Base-by-base conservation (phyloP, 2,888 invertebrate genomes). In the Psylliodes chrysocephalus region DNA sequence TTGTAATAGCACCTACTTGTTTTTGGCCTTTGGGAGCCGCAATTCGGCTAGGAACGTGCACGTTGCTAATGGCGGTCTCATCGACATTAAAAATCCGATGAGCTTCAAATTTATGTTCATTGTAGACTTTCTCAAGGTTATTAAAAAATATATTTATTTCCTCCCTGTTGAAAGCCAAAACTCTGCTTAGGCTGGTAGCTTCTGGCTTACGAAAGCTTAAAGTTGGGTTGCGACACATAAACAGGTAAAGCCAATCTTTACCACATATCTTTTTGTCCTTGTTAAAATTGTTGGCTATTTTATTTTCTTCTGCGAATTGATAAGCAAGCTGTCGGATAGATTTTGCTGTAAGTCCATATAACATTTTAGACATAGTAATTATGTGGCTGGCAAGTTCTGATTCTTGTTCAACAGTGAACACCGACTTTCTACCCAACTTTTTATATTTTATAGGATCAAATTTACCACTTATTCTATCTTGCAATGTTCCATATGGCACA, bases 1-100 rank as follows among this genome's bases (percentile, higher is more conserved):
- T 67, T 33, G 66, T 64, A 15, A 66, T 33, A 1, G 38, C 44
- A 4, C 71, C 72, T 25, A 67, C 51, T 51, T 63, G 55, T 18
- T 51, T 54, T 49, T 55, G 47, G 14, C 59, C 67, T 51, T 62
- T 64, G 3, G 12, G 30, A 7, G 59, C 64, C 14, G 62, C n/a
- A 22, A 67, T 60, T 22, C 54, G 19, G 4, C 12, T 14, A 3
- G 59, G 47, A 2, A 18, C 17, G 2, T 59, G 59, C 2, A 59
- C 49, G 33, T 47, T 19, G 3, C 30, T 59, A 1, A 59, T 47
- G 12, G 35, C 59, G 6, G 49, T 35, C n/a, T n/a, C n/a, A n/a
- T n/a, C n/a, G n/a, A n/a, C n/a, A n/a, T n/a, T n/a, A n/a, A n/a
- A n/a, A n/a, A n/a, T n/a, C n/a, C n/a, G n/a, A n/a, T n/a, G n/a